Conservation (phyloP, 2,797 vertebrate genomes). For the Pseudochirops cupreus region DNA sequence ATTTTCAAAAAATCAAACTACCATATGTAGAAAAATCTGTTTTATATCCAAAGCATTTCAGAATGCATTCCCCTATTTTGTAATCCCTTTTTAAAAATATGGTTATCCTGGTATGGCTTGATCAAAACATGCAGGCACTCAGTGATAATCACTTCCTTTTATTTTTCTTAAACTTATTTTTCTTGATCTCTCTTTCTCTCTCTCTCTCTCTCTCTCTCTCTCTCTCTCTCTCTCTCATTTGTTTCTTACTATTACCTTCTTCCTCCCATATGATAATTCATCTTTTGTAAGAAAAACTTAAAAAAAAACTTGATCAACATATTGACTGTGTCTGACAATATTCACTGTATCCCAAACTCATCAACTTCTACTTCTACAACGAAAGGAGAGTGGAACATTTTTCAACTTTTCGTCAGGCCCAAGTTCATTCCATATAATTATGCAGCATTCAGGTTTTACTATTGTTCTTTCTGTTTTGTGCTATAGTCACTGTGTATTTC, state of each 20-base stretch:
- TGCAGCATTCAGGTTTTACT: background rate
- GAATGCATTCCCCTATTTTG: background rate
- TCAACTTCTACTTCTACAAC: background rate
- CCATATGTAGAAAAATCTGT: background rate
- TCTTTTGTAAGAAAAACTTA: background rate
- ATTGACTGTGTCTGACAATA: background rate
- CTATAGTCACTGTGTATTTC: background rate
- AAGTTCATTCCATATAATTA: background rate
- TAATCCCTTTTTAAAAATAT: background rate
- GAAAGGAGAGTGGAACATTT: background rate
- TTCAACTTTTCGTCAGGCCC: background rate
- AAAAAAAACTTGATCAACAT: background rate
- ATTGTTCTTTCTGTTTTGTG: background rate
- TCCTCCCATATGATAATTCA: background rate
- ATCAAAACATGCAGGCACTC: background rate
- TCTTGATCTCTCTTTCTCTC: background rate
- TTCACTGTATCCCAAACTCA: background rate
- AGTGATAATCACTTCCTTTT: background rate
- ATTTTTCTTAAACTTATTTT: background rate
- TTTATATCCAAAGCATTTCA: background rate
- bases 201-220: too few relatives aligned
- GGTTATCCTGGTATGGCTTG: background rate
- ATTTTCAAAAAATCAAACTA: background rate
- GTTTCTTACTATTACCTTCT: background rate
- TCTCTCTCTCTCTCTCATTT: too few relatives aligned